Base-by-base conservation (phyloP, 2,113 vertebrate species). In the Quiscalus mexicanus region DNA sequence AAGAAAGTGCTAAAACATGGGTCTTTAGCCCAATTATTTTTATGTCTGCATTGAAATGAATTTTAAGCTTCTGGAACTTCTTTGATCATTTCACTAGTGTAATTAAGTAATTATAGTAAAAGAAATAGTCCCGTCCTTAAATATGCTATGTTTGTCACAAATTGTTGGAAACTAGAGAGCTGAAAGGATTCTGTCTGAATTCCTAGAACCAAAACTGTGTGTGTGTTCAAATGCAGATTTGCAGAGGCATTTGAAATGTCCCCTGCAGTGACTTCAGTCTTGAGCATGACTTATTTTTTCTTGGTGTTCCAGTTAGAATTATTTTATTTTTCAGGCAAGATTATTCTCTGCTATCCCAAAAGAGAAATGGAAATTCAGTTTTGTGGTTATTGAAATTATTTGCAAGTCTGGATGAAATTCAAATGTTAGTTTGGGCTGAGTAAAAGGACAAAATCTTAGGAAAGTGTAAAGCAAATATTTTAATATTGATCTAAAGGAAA, bases 1-100 rank as follows among this genome's bases (percentile, higher is more conserved):
- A 98, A 97, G 97, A 98, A 99, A 98, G 98, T 98, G 98, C 98
- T 99, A 98, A 98, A 98, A 96, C 69, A 94, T 92, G 96, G 97
- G 97, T 98, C 97, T 96, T 91, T 89, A 97, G 97, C 97, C 97
- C 98, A 98, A 79, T 98, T 97, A 97, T 97, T 98, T 98, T 98
- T 97, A 98, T 98, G 94, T 97, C 89, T 91, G 53, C 52, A 35
- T 94, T 94, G 97, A 95, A 98, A 98, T 92, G 91, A 95, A 97
- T 98, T 98, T 98, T 97, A 96, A 96, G 56, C 91, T 96, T 96
- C 97, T 93, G 91, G 45, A 95, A 85, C 63, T 82, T 95, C 91
- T 97, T 94, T 97, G 71, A 95, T 98, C 55, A 12, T 97, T 95
- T 97, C 8, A n/a, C 53, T 69, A 19, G 39, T 65, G 81, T 94